Evolutionary conservation across 2,113 vertebrate genomes (phyloP).

Genomic region (Trichomycterus rosablanca): DNA sequence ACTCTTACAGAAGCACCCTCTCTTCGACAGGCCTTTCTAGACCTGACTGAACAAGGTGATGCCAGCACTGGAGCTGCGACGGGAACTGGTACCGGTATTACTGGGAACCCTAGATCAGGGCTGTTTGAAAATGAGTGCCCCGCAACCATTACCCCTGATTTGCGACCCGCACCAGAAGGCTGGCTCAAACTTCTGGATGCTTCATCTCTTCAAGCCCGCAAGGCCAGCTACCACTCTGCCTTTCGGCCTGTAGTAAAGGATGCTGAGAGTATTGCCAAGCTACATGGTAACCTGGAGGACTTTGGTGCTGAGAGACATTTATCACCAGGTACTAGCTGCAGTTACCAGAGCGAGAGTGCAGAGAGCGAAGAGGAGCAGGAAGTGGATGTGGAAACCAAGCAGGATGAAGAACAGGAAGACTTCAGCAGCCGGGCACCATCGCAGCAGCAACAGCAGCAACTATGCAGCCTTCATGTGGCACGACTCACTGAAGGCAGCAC

Average conservation of each 20-base stretch:
- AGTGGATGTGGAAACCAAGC: slow-evolving; percentile 89
- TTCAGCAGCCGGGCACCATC: slow-evolving; percentile 39
- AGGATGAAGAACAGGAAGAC: slow-evolving; percentile 79
- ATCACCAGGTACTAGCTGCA: slow-evolving; percentile 83
- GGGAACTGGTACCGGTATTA: slow-evolving; percentile 42
- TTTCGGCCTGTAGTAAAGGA: slow-evolving; percentile 90
- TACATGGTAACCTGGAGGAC: slow-evolving; percentile 73
- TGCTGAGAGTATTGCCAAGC: slow-evolving; percentile 84
- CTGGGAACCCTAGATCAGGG: slow-evolving; percentile 54
- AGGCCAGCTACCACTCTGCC: slow-evolving; percentile 81
- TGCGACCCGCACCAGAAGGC: slow-evolving; percentile 64
- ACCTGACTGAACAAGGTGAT: slow-evolving; percentile 76
- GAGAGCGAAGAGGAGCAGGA: slow-evolving; percentile 81
- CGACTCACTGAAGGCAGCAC: slow-evolving; percentile 62
- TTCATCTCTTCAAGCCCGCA: slow-evolving; percentile 65
- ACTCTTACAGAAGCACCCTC: slow-evolving; percentile 72
- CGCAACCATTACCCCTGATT: slow-evolving; percentile 53
- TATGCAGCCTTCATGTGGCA: slow-evolving; percentile 61
- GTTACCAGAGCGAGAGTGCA: slow-evolving; percentile 83
- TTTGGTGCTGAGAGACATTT: slow-evolving; percentile 64
- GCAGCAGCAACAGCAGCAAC: slow-evolving; percentile 57
- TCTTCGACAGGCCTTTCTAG: slow-evolving; percentile 82
- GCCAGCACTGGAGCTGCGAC: slow-evolving; percentile 45
- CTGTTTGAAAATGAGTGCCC: slow-evolving; percentile 71
- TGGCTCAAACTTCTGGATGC: slow-evolving; percentile 72